phyloP scores from a whole-genome alignment of 2,888 invertebrate species.

The Podotricha telesiphe region DNA sequence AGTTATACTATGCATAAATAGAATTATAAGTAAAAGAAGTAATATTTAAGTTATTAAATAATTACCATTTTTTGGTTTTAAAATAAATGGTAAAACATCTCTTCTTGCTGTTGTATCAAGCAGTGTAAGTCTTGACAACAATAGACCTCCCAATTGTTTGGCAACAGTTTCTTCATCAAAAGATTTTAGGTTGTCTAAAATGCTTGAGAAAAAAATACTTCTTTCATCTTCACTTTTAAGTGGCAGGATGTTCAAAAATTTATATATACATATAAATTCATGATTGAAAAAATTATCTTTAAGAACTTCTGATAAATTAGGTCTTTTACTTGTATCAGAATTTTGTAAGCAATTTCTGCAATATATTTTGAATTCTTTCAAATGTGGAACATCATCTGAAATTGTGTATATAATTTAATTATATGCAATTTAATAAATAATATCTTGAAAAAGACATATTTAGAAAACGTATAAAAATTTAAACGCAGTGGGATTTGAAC shows the following conservation, averaged over 20 bases:
- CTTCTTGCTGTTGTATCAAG: constrained; percentile 91
- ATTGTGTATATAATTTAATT: constrained; percentile 35
- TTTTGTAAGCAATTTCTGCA: constrained; percentile 88
- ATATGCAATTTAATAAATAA: neutral
- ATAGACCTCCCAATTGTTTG: constrained; percentile 88
- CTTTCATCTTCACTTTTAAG: constrained; percentile 91
- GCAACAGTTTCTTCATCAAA: constrained; percentile 93
- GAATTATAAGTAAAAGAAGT: neutral
- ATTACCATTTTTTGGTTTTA: constrained; percentile 87
- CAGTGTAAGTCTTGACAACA: constrained; percentile 93
- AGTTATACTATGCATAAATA: neutral
- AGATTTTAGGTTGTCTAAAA: constrained; percentile 86
- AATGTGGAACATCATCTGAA: constrained; percentile 87
- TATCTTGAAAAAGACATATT: no score
- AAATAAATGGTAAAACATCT: constrained; percentile 87
- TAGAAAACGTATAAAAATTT: no score
- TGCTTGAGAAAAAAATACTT: constrained; percentile 88
- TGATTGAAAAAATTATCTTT: constrained; percentile 92
- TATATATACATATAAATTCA: constrained; percentile 92
- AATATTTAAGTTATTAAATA: neutral
- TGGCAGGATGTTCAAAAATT: constrained; percentile 92
- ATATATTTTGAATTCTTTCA: constrained; percentile 87
- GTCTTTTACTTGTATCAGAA: constrained; percentile 85
- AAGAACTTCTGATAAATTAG: constrained; percentile 86
- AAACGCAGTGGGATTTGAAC: no score